Evolutionary conservation across 1,140 invertebrate species (phyloP), one percentile per base, ranked within the genome.

Genomic region (Drosophila nikananu): DNA sequence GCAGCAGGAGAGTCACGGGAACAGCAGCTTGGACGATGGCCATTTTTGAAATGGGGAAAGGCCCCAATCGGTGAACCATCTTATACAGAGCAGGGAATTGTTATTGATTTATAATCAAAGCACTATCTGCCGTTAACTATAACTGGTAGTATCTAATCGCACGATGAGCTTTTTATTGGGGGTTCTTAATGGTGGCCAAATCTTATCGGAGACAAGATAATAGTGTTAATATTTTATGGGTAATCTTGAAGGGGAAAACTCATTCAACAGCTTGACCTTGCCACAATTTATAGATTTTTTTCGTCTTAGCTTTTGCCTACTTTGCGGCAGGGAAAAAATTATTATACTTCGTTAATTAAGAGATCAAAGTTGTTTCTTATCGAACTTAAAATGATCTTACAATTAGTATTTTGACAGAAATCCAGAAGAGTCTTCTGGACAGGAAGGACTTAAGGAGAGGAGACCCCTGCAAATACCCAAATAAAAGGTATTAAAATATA

Each of bases 21-120:
- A 21, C 30, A 44, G 35, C 35, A 21, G 67, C 37, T 37, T 10
- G n/a, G 27, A n/a, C 15, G 8, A 30, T 15, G 37, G 19, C 27
- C 70, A 73, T 72, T 51, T 73, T 71, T 10, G 27, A 42, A 73
- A 73, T 73, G 54, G 54, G 37, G 37, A 37, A 23, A 42, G 3
- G 27, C 67, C 70, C 54, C 21, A 35, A n/a, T 10, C 2, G 35
- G 21, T 3, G 2, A 0, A 25, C 44, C 54, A 30, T 17, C 46
- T 60, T 73, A 73, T 61, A 73, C 73, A 60, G 23, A 12, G 13
- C 13, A 3, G 9, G 3, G 8, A n/a, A 17, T 12, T 19, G 19
- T 2, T 55, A 6, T 23, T 41, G 37, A 72, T 72, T 72, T 73
- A 72, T 46, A 32, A 51, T 37, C 67, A 37, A 7, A 3, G 2